Conservation (phyloP, 35 echinoderm and acorn worm genomes). For the Ptychodera flava region DNA sequence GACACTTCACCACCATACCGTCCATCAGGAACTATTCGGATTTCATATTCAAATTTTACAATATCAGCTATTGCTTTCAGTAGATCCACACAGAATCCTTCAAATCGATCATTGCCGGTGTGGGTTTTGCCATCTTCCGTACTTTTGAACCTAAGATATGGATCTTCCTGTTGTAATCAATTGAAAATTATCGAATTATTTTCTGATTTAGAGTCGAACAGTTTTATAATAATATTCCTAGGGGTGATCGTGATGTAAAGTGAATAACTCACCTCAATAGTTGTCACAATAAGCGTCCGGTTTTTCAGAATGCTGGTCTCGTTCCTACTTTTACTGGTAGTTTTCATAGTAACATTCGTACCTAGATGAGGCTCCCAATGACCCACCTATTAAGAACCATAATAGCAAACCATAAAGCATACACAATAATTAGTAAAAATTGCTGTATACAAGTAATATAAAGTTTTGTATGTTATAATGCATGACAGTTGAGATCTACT, state of each 20-base stretch:
- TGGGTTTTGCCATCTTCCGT: background rate
- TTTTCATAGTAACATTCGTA: background rate
- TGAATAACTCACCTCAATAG: background rate
- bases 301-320: background rate
- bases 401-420: too few relatives aligned
- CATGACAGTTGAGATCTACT: too few relatives aligned
- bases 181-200: too few relatives aligned
- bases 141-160: constrained; percentile 36
- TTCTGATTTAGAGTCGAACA: too few relatives aligned
- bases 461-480: too few relatives aligned
- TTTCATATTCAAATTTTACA: constrained; percentile 39
- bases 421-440: too few relatives aligned
- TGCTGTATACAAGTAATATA: too few relatives aligned
- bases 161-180: constrained; percentile 39
- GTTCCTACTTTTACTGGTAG: background rate
- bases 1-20: constrained; percentile 22
- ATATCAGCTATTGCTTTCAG: constrained; percentile 31
- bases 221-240: too few relatives aligned
- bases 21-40: constrained; percentile 17
- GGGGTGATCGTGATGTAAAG: background rate
- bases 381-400: background rate
- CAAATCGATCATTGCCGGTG: constrained; percentile 32
- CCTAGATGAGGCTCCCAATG: background rate
- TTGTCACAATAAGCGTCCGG: background rate
- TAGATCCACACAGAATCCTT: constrained; percentile 69